Evolutionary conservation across 1,140 invertebrate genomes (phyloP), one percentile per base, ranked within the genome.

Genomic region (Bombus soroeensis): DNA sequence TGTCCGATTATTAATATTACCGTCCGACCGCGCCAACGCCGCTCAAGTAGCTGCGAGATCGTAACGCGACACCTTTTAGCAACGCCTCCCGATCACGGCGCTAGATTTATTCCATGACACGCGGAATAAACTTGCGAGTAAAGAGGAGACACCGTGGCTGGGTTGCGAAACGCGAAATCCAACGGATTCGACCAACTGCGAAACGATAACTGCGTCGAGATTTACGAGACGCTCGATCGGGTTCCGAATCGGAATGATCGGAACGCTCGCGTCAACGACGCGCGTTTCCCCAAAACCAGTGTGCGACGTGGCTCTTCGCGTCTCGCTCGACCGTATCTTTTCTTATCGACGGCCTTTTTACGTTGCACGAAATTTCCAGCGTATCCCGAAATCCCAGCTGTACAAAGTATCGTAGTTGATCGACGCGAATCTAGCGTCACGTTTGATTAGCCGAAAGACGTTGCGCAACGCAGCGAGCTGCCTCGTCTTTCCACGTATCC

Each of bases 51-150:
- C 76, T 43, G 83, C 43, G 83, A 81, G 84, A 90, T 87, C 74
- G 89, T 90, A 89, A 90, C 77, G 89, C 85, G 85, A 90, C 89
- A 90, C 77, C 88, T 87, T 83, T 62, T 66, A 57, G 81, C 83
- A 41, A 83, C 84, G 64, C 80, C 87, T 79, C 10, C 53, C 8
- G 25, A 22, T 39, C 22, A 28, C 59, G 28, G 47, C 59, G 28
- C 28, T 1, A 62, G 59, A 62, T n/a, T 62, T 62, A 62, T 62
- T n/a, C 28, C 59, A n/a, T 0, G 12, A 62, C 59, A n/a, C 59
- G 1, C 3, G 59, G 57, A 4, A 59, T 25, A 59, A 59, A 25
- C 57, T 10, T 0, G 10, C 59, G 10, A 62, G 2, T 12, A 28
- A 62, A 59, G 57, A 28, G 57, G 57, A 59, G 3, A 62, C 28